Conservation (phyloP, 2,797 vertebrate species). For the Setipinna tenuifilis region DNA sequence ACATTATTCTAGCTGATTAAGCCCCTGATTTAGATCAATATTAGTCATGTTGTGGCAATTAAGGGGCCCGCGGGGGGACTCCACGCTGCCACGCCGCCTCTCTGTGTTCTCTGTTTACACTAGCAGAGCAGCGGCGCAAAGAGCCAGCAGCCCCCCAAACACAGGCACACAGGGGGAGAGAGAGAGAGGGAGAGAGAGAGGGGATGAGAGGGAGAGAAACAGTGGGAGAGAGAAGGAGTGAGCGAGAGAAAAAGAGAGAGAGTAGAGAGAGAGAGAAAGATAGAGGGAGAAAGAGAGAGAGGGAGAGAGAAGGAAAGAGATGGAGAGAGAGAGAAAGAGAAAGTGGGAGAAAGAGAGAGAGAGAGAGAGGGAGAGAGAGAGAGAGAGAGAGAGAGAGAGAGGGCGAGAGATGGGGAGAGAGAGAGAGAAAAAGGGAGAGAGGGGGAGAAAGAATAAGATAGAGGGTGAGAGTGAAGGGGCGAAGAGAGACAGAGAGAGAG, state of each 20-base stretch:
- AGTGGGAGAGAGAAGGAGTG: not conserved
- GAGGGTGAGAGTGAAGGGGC: not conserved
- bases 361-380: conserved; percentile 7
- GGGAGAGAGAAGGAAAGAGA: not conserved
- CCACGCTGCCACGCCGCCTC: conserved; percentile 25
- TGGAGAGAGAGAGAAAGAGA: not conserved
- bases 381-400: not conserved
- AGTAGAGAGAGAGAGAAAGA: conserved; percentile 25
- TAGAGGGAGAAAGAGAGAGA: not conserved
- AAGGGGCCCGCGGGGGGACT: conserved; percentile 55
- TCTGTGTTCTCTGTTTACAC: conserved; percentile 49
- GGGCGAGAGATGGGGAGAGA: too few relatives aligned
- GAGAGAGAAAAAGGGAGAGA: too few relatives aligned
- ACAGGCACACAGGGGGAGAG: conserved; percentile 22
- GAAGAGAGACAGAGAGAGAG: conserved; percentile 15
- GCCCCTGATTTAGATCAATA: conserved; percentile 66
- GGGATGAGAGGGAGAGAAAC: conserved; percentile 52
- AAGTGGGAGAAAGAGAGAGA: not conserved
- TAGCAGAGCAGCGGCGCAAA: conserved; percentile 30
- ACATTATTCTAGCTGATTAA: conserved; percentile 71
- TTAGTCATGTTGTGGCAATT: conserved; percentile 64
- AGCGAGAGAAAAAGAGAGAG: not conserved
- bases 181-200: conserved; percentile 12
- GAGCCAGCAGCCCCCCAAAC: not conserved
- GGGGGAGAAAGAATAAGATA: too few relatives aligned